Evolutionary conservation across 2,113 vertebrate species (phyloP), one percentile per base, ranked within the genome.

Genomic region (Rhegmatorhina hoffmannsi): DNA sequence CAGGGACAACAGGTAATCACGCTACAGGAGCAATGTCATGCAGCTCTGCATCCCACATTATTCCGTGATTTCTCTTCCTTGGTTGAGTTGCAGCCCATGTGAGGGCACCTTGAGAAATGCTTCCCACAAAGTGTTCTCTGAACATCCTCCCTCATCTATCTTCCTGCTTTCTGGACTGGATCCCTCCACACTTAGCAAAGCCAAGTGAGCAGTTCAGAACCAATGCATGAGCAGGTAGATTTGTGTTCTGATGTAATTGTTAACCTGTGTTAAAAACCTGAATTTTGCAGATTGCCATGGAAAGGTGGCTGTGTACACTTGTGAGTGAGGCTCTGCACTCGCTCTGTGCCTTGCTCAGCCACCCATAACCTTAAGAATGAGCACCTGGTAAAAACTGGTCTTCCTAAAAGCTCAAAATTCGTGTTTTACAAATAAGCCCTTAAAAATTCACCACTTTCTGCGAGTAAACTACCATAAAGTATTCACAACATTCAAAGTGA

Each of bases 371-470:
- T 56, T 63, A 19, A 47, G 43, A 92, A 36, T 0, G 6, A 85
- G 59, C 70, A 47, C 60, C 38, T 4, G 28, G 13, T 46, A 6
- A n/a, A 80, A 89, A 58, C 5, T 2, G 17, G 1, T 64, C 63
- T 46, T 90, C 49, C 80, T 53, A 64, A 93, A 75, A 88, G 64
- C 93, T 90, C 76, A 34, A 72, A n/a, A 73, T 31, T 53, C 90
- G 73, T 68, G 80, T 87, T 94, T 94, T 87, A 93, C 94, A 96
- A 95, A 88, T 40, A 74, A 80, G 68, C 59, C 93, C 94, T 95
- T 87, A 75, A 94, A 95, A 90, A 84, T 68, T 93, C 88, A 95
- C 73, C 69, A 1, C 79, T 92, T 94, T 72, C 77, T 82, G 92
- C 62, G 49, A 68, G 88, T 60, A 84, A 94, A 72, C 60, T 33